phyloP scores from a whole-genome alignment of 2,888 invertebrate species.

The Oscheius onirici region DNA sequence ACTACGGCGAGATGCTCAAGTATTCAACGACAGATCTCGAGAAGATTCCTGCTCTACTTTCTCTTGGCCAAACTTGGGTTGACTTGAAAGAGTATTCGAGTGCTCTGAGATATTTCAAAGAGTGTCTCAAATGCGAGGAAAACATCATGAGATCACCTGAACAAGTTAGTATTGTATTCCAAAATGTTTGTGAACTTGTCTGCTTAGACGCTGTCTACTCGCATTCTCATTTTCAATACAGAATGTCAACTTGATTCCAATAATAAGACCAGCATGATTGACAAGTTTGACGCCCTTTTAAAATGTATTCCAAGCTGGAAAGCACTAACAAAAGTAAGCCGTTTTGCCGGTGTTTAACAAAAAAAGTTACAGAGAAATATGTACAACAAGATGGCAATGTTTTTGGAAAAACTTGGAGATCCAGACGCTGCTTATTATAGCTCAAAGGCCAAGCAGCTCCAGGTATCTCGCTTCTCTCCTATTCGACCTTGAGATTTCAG shows the following conservation, averaged over 20 bases:
- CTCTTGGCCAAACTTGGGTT: not conserved
- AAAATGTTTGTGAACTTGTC: too few relatives aligned
- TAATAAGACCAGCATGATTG: too few relatives aligned
- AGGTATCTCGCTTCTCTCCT: too few relatives aligned
- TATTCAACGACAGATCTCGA: not conserved
- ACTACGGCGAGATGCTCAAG: conserved; percentile 1
- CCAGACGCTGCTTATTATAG: not conserved
- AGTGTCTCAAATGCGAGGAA: not conserved
- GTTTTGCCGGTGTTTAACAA: not conserved
- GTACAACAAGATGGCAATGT: not conserved
- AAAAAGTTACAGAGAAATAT: not conserved
- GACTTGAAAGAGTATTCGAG: not conserved
- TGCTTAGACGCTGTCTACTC: not conserved
- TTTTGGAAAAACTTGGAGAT: not conserved
- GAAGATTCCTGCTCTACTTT: conserved; percentile 10
- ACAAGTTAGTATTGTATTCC: too few relatives aligned
- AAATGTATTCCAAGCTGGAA: not conserved
- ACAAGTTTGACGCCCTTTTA: not conserved
- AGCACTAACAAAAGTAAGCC: not conserved
- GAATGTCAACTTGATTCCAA: not conserved
- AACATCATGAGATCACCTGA: not conserved
- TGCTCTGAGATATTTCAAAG: not conserved
- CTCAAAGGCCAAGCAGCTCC: not conserved
- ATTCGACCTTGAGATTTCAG: not conserved
- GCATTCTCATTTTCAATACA: conserved; percentile 4